Base-by-base conservation (phyloP, 2,113 vertebrate species). In the Neogobius melanostomus region DNA sequence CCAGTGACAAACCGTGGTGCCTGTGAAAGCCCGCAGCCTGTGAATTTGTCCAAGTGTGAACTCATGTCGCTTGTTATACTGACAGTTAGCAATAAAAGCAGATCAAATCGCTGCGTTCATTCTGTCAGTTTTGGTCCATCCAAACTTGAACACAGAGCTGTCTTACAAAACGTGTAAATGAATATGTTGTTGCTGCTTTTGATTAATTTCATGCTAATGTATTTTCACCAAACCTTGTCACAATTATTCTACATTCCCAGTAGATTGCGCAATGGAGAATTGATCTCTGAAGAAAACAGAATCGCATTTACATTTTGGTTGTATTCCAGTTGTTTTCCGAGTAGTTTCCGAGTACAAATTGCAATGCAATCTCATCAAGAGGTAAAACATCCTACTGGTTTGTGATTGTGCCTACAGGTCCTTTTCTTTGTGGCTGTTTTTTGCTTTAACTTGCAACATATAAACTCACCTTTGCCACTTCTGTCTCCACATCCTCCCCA, bases 31-130 rank as follows among this genome's bases (percentile, higher is more conserved):
- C 21, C 36, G 47, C 56, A 68, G 77, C 46, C 62, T 73, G 74
- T 66, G 70, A 74, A 43, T 11, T 28, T 68, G 71, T 67, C 51
- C 6, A 72, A 43, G 64, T 68, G 68, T 72, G 61, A 79, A 72
- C 47, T 66, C n/a, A 45, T 68, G 60, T 67, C 47, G 57, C 57
- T 59, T 49, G 64, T 61, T 16, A 17, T 11, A 6, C 11, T 8
- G 16, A 7, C 43, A 52, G 11, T 21, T 48, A 48, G 64, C 11
- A 0, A 72, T 56, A 64, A n/a, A 77, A 47, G 63, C 15, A 17
- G 6, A 44, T 3, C 53, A 43, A 7, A 11, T 7, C 36, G 54
- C 53, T 54, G 16, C 6, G 11, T 54, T 11, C 53, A 54, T 8
- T 21, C 53, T 44, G 59, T 60, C 11, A 15, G 2, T 8, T 44